Percentiles rank a stretch among this genome's conserved stretches.
phyloP scores from a whole-genome alignment of 2,113 vertebrate genomes.

The Paedocypris sp. region DNA sequence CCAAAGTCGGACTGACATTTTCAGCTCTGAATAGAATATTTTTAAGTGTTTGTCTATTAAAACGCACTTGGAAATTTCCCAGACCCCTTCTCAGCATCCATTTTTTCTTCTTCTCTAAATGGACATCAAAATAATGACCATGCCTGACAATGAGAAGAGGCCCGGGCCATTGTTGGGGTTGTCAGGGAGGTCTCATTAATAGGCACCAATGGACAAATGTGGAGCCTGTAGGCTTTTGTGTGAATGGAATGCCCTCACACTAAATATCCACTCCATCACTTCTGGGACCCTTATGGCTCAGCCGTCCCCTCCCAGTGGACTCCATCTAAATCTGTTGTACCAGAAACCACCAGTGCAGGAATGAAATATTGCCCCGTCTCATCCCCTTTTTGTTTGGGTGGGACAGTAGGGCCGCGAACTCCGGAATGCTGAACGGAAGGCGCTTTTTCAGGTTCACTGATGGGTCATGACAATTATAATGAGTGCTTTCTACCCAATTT shows the following conservation, averaged over 20 bases:
- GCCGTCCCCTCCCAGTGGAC: background rate
- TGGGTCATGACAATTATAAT: background rate
- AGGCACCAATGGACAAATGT: conserved; percentile 9
- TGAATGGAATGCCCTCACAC: conserved; percentile 17
- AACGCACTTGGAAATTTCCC: conserved; percentile 14
- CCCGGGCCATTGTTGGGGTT: conserved; percentile 16
- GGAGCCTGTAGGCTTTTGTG: conserved; percentile 2
- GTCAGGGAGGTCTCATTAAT: conserved; percentile 25
- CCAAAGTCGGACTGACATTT: background rate
- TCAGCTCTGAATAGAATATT: background rate
- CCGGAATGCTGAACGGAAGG: background rate
- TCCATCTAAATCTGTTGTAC: background rate
- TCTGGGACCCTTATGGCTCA: background rate
- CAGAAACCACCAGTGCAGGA: conserved; percentile 9
- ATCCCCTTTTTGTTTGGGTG: conserved; percentile 1
- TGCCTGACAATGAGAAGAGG: conserved; percentile 8
- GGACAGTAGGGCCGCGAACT: background rate
- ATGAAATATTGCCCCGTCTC: conserved; percentile 1
- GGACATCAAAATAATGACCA: conserved; percentile 20
- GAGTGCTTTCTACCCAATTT: background rate
- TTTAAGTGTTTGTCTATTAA: background rate
- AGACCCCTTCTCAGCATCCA: conserved; percentile 8
- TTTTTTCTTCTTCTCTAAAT: conserved; percentile 3
- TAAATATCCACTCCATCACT: conserved; percentile 6
- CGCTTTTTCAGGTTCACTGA: conserved; percentile 12